Percentiles rank a stretch among this genome's conserved stretches.
phyloP scores from a whole-genome alignment of 2,113 vertebrate species.

The Oxygymnocypris stewartii region DNA sequence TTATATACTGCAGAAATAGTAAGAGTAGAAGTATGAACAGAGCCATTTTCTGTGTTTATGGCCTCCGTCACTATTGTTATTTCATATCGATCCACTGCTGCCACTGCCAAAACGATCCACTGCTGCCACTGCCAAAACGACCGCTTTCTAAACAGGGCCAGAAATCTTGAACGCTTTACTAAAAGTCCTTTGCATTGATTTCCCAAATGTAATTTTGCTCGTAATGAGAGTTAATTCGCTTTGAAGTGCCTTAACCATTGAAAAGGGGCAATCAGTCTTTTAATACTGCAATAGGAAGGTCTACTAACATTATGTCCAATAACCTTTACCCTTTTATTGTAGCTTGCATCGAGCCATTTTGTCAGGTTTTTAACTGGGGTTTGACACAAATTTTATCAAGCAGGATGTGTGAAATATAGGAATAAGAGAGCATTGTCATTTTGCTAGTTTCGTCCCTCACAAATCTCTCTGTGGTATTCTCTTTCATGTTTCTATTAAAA shows the following conservation, averaged over 20 bases:
- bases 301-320: neutral
- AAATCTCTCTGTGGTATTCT: neutral
- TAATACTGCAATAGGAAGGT: neutral
- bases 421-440: neutral
- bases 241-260: neutral
- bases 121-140: neutral
- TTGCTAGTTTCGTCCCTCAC: neutral
- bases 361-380: neutral
- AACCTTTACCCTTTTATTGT: neutral
- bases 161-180: constrained; percentile 1
- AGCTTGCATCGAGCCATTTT: neutral
- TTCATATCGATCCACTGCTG: no score
- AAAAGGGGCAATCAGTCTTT: neutral
- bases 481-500: neutral
- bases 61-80: neutral
- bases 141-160: constrained; percentile 19
- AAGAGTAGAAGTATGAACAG: neutral
- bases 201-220: constrained; percentile 16
- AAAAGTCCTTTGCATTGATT: constrained; percentile 26
- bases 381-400: neutral
- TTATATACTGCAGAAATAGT: neutral
- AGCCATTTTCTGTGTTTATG: constrained; percentile 1
- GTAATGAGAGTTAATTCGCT: constrained; percentile 2
- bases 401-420: neutral
- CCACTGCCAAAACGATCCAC: no score